Percentiles rank a stretch among this genome's conserved stretches.
Evolutionary conservation across 2,888 invertebrate species (phyloP).

Genomic region (Encarsia formosa): DNA sequence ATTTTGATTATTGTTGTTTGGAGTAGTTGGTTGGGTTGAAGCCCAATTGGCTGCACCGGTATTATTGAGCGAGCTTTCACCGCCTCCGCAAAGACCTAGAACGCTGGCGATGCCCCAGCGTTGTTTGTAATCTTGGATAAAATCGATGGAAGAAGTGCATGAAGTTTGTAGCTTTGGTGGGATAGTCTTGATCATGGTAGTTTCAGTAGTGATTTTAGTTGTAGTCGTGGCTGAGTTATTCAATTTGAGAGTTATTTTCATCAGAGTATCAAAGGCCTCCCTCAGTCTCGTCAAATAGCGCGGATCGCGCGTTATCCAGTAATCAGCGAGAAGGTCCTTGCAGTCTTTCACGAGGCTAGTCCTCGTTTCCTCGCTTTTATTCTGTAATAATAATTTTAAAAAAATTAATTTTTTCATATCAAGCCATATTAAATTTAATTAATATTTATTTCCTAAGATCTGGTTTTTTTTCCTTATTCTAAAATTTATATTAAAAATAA

Average conservation of each 20-base stretch:
- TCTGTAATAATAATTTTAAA: no score
- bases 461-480: neutral
- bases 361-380: constrained; percentile 15
- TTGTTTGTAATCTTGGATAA: constrained; percentile 39
- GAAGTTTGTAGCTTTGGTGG: neutral
- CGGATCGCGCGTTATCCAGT: constrained; percentile 18
- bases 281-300: constrained; percentile 34
- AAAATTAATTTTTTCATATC: no score
- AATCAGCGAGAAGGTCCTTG: constrained; percentile 27
- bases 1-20: constrained; percentile 57
- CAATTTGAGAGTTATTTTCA: constrained; percentile 21
- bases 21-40: constrained; percentile 66
- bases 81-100: constrained; percentile 67
- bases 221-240: neutral
- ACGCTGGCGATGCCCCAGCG: constrained; percentile 62
- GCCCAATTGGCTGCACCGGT: constrained; percentile 72
- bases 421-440: no score
- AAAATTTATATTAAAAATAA: no score
- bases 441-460: no score
- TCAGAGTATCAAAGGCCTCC: constrained; percentile 36
- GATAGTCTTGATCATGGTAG: constrained; percentile 1
- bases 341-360: constrained; percentile 24
- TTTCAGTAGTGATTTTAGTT: constrained; percentile 8
- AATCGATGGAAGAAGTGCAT: constrained; percentile 21
- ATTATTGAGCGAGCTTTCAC: constrained; percentile 76